Evolutionary conservation across 1,140 invertebrate genomes (phyloP).

Genomic region (Sitobion miscanthi): DNA sequence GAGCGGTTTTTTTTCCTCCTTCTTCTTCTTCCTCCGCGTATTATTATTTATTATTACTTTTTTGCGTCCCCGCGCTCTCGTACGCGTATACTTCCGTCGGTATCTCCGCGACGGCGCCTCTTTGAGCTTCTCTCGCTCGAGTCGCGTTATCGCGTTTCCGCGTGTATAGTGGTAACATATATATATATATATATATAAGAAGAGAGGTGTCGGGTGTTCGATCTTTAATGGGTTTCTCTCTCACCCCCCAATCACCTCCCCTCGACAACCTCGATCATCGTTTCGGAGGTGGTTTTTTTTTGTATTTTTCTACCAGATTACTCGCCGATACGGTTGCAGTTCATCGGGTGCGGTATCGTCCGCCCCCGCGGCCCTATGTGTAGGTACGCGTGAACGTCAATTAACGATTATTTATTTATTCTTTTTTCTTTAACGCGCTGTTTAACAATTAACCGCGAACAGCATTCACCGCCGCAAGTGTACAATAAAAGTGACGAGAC

Average conservation of each 20-base stretch:
- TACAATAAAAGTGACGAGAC: background rate
- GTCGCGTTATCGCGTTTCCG: slow-evolving; percentile 30
- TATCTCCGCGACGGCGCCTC: background rate
- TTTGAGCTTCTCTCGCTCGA: background rate
- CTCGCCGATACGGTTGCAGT: background rate
- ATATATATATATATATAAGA: background rate
- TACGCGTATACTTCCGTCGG: background rate
- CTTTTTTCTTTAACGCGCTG: background rate
- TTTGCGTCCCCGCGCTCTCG: background rate
- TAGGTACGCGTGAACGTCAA: background rate
- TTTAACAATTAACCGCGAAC: background rate
- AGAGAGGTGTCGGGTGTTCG: slow-evolving; percentile 33
- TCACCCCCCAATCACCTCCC: too few relatives aligned
- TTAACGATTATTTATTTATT: background rate
- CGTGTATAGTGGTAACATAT: background rate
- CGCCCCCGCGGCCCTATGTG: too few relatives aligned
- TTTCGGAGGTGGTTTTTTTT: too few relatives aligned
- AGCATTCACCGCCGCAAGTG: background rate
- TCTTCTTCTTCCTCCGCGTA: background rate
- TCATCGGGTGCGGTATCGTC: background rate
- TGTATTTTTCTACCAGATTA: slow-evolving; percentile 19
- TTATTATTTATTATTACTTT: slow-evolving; percentile 45
- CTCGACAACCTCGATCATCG: too few relatives aligned
- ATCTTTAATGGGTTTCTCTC: slow-evolving; percentile 50
- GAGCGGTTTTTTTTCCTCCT: background rate